Evolutionary conservation across 2,888 invertebrate species (phyloP).

Genomic region (Theristus sp.): DNA sequence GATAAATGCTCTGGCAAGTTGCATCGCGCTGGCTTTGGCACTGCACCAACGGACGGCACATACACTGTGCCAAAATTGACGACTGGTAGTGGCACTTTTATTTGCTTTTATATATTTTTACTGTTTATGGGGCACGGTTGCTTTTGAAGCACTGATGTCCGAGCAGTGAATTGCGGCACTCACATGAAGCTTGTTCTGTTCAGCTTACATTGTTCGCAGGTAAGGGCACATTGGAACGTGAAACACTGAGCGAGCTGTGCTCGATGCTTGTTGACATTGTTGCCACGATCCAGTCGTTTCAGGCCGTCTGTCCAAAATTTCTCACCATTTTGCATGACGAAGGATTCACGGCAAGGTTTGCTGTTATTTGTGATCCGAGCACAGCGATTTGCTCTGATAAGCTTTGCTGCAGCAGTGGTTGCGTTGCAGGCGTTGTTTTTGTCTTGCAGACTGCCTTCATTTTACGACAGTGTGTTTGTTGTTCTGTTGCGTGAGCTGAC

Average conservation of each 20-base stretch:
- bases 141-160: too few species aligned
- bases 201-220: not conserved
- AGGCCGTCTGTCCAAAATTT: not conserved
- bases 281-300: not conserved
- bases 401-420: too few species aligned
- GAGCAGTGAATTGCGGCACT: not conserved
- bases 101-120: too few species aligned
- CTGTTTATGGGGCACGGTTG: too few species aligned
- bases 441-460: not conserved
- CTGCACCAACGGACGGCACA: not conserved
- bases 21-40: not conserved
- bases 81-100: not conserved
- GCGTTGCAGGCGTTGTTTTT: too few species aligned
- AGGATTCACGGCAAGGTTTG: not conserved
- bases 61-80: not conserved
- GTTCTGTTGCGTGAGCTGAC: not conserved
- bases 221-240: not conserved
- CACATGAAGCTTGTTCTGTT: not conserved
- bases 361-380: not conserved
- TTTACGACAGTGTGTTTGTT: not conserved
- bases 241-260: not conserved
- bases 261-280: not conserved
- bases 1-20: not conserved
- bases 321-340: not conserved
- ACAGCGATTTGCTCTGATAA: not conserved